phyloP scores from a whole-genome alignment of 2,888 invertebrate species.

The Perizoma flavofasciatum region DNA sequence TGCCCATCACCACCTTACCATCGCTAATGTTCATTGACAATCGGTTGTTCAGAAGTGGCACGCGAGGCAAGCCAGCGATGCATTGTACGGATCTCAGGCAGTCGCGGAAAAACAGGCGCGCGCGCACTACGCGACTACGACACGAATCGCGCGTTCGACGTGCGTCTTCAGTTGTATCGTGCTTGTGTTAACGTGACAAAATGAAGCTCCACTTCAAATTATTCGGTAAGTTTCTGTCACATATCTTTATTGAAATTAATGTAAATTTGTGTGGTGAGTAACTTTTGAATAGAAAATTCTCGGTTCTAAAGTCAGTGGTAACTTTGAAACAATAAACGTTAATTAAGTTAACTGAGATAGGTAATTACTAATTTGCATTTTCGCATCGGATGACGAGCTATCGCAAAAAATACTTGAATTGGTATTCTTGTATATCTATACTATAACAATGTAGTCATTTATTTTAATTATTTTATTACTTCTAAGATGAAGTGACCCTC shows the following conservation, averaged over 20 bases:
- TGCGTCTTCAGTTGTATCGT: constrained; percentile 48
- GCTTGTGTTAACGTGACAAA: constrained; percentile 55
- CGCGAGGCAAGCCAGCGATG: constrained; percentile 57
- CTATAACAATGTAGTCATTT: background rate
- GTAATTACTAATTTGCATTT: constrained; percentile 23
- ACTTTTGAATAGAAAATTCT: background rate
- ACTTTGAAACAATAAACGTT: constrained; percentile 33
- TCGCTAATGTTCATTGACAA: constrained; percentile 49
- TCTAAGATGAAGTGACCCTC: constrained; percentile 18
- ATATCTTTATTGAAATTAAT: constrained; percentile 1
- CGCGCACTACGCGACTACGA: constrained; percentile 58
- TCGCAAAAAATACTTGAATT: constrained; percentile 6
- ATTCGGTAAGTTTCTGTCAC: constrained; percentile 61
- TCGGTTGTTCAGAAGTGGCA: constrained; percentile 63
- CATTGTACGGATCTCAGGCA: constrained; percentile 57
- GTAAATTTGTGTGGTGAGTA: background rate
- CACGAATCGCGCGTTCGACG: constrained; percentile 45
- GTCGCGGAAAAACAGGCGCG: constrained; percentile 68
- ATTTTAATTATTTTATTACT: constrained; percentile 3
- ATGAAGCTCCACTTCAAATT: constrained; percentile 73
- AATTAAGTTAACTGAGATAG: constrained; percentile 29
- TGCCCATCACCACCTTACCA: constrained; percentile 36
- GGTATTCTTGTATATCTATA: background rate
- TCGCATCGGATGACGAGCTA: constrained; percentile 10
- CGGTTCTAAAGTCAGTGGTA: constrained; percentile 1